phyloP scores from a whole-genome alignment of 2,797 vertebrate genomes.

The Apogon hyalosoma region DNA sequence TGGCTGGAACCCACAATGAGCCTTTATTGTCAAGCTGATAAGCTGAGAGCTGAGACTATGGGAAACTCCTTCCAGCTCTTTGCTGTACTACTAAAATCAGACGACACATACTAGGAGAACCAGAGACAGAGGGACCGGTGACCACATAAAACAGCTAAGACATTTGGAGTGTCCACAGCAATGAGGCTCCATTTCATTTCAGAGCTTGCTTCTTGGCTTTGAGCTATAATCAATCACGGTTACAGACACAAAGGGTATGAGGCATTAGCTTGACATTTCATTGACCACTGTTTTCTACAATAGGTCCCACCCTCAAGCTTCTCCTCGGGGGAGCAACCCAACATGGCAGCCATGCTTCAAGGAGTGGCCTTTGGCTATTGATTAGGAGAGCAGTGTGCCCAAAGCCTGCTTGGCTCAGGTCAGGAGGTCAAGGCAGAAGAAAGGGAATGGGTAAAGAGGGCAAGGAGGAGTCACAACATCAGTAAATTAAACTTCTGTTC shows the following conservation, averaged over 20 bases:
- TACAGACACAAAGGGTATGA: constrained; percentile 54
- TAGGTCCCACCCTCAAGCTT: constrained; percentile 13
- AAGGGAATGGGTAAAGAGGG: constrained; percentile 47
- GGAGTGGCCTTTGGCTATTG: constrained; percentile 74
- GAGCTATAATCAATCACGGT: constrained; percentile 66
- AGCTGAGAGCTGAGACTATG: constrained; percentile 54
- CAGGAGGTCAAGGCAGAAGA: constrained; percentile 72
- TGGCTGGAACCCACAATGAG: constrained; percentile 62
- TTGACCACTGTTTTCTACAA: constrained; percentile 56
- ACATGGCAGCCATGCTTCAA: constrained; percentile 43
- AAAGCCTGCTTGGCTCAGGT: constrained; percentile 58
- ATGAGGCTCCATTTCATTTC: constrained; percentile 40
- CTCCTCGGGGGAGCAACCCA: constrained; percentile 17
- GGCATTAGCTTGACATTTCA: constrained; percentile 57
- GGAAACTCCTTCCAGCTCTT: constrained; percentile 59
- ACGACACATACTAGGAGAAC: constrained; percentile 20
- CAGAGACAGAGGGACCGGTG: constrained; percentile 30
- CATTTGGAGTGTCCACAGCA: constrained; percentile 33
- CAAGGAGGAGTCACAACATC: constrained; percentile 41
- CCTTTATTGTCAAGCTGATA: constrained; percentile 67
- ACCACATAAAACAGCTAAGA: constrained; percentile 47
- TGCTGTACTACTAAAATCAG: constrained; percentile 49
- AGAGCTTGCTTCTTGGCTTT: constrained; percentile 53
- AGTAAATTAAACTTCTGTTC: constrained; percentile 75
- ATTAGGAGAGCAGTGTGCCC: constrained; percentile 53